Evolutionary conservation across 2,113 vertebrate species (phyloP), one percentile per base, ranked within the genome.

Genomic region (Poeciliopsis turrubarensis): DNA sequence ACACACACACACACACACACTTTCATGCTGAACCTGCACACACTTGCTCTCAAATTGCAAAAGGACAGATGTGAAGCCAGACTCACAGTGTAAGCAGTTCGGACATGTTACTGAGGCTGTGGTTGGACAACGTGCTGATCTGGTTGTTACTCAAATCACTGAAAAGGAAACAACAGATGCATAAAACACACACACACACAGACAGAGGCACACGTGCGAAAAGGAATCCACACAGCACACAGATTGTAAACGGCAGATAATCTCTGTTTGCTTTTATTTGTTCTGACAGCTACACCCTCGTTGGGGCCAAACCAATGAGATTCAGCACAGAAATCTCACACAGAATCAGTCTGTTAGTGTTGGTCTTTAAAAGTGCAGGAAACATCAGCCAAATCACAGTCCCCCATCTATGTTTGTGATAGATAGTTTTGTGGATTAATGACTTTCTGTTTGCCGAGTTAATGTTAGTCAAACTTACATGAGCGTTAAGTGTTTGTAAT

Each of bases 111-210:
- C 96, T 99, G 96, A 99, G 99, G 95, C 97, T 99, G 95, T 98
- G 96, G 94, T 97, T 98, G 93, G 97, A 97, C 91, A 99, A 96
- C 74, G 98, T 99, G 95, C 98, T 98, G 95, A 99, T 99, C 93
- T 97, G 95, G 96, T 99, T 99, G 96, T 99, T 99, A 95, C 98
- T 99, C 94, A 99, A 96, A 95, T 99, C 98, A 93, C 98, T 99
- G 94, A 79, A 97, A 97, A 92, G 95, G 86, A 94, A 93, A 90
- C 80, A 88, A 87, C 37, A 89, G 68, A 87, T 44, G 82, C 73
- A 87, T 87, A 79, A 87, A 89, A 87, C 10, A 66, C 34, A 27
- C 64, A 26, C 65, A 57, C 10, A 66, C 34, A 27, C 64, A 26
- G 37, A 57, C 17, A 25, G 22, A 34, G 9, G 26, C 66, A 86